Evolutionary conservation across 1,140 invertebrate genomes (phyloP), one percentile per base, ranked within the genome.

Genomic region (Brachionus asplanchnoidis): DNA sequence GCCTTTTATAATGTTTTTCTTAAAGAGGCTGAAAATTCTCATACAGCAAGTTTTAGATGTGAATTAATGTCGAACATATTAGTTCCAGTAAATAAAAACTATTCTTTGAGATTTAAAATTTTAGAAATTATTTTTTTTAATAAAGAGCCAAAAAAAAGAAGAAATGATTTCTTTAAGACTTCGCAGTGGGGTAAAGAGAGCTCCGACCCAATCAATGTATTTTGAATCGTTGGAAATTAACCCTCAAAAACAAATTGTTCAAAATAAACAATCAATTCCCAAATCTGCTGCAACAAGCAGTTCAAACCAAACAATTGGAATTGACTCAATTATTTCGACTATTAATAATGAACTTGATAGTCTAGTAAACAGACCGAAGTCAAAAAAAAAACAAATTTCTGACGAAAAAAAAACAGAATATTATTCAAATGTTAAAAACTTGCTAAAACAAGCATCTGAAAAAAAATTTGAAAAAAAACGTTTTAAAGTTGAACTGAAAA

Each of bases 381-480:
- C 56, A 26, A 65, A 65, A 65, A 65, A 65, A 65, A 65, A 65
- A 23, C 17, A 23, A 17, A 65, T 65, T 23, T 65, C 56, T 26
- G 56, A 65, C n/a, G 56, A 65, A 65, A 65, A 65, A 65, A 65
- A 26, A 65, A 65, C 44, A 65, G 56, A 65, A 65, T 65, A 65
- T 65, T 17, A 65, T 65, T 26, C n/a, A 65, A 26, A 17, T 17
- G 23, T 65, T 23, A 65, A 65, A 23, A 65, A 65, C 17, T 26
- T 65, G 23, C n/a, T 26, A 17, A 65, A 26, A 65, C 56, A 65
- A 65, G 56, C 56, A 23, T 65, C 56, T 65, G 17, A 65, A 65
- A 65, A 65, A 23, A 65, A 23, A 17, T 65, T 65, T 65, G 56
- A 65, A 26, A 65, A 65, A 65, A 65, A 65, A 65, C 56, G 23